Percentiles rank a stretch among this genome's conserved stretches.
These are phyloP conservation scores for Cepphus grylle DNA, from an alignment of 2,113 vertebrate species.

Conservation along the genomic window DNA sequence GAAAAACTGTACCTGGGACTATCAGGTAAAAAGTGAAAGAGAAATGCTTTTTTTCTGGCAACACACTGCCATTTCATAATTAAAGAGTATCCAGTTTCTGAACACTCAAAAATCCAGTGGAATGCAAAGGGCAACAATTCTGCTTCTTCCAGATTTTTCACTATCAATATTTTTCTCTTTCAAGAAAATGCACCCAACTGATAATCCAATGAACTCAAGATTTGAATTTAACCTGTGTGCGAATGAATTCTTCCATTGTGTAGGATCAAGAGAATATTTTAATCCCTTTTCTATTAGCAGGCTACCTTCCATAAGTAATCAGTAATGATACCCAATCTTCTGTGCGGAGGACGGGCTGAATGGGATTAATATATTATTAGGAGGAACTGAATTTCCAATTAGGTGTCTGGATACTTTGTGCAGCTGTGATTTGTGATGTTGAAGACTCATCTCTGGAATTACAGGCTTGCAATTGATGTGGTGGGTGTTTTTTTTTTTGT, in stretches of 20 bases:
- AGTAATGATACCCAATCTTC: neutral
- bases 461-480: neutral
- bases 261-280: neutral
- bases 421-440: neutral
- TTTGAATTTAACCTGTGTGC: neutral
- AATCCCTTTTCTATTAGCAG: neutral
- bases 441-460: conserved; percentile 28
- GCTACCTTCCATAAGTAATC: conserved; percentile 11
- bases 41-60: neutral
- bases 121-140: neutral
- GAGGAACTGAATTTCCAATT: conserved; percentile 27
- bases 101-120: neutral
- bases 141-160: neutral
- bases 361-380: conserved; percentile 19
- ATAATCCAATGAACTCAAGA: neutral
- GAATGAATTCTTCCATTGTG: neutral
- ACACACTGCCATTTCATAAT: neutral
- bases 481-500: neutral
- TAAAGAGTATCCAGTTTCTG: neutral
- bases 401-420: neutral
- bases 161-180: neutral
- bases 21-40: neutral
- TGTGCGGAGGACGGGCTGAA: neutral
- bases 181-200: neutral
- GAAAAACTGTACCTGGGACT: neutral